A percentile compares a stretch with the other conserved stretches of the same genome.
Conservation (phyloP, 2,888 invertebrate genomes). For the Germaria angustata region DNA sequence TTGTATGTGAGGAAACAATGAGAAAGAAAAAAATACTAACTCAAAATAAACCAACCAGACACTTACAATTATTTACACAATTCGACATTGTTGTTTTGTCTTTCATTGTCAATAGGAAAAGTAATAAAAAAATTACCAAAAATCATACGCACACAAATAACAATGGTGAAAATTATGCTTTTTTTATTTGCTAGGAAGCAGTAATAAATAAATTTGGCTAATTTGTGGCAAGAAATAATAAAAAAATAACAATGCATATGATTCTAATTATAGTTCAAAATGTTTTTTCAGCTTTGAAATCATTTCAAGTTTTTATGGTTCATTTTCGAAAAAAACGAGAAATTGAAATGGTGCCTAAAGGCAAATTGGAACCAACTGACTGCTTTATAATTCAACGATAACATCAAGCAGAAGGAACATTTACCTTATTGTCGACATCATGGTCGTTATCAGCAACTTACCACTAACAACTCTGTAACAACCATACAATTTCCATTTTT, state of each 20-base stretch:
- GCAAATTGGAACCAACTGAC: conserved; percentile 39
- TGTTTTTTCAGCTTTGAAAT: background rate
- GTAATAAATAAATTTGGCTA: background rate
- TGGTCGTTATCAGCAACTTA: conserved; percentile 3
- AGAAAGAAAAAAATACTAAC: background rate
- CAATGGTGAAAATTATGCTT: background rate
- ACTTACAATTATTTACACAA: conserved; percentile 25
- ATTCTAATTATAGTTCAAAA: background rate
- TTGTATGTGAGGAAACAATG: background rate
- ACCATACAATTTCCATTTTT: conserved; percentile 33
- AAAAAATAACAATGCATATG: background rate
- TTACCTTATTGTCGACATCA: conserved; percentile 19
- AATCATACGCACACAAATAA: background rate
- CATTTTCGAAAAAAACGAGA: background rate
- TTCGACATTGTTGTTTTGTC: conserved; percentile 10
- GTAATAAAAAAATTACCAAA: conserved; percentile 28
- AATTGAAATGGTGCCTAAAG: conserved; percentile 9
- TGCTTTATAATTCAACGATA: conserved; percentile 33
- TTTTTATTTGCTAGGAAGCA: background rate
- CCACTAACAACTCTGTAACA: conserved; percentile 14
- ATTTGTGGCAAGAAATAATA: background rate
- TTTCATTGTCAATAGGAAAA: conserved; percentile 13
- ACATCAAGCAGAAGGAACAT: background rate
- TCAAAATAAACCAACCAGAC: background rate
- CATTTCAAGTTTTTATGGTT: background rate